phyloP scores from a whole-genome alignment of 2,888 invertebrate species.

The Pammene fasciana region DNA sequence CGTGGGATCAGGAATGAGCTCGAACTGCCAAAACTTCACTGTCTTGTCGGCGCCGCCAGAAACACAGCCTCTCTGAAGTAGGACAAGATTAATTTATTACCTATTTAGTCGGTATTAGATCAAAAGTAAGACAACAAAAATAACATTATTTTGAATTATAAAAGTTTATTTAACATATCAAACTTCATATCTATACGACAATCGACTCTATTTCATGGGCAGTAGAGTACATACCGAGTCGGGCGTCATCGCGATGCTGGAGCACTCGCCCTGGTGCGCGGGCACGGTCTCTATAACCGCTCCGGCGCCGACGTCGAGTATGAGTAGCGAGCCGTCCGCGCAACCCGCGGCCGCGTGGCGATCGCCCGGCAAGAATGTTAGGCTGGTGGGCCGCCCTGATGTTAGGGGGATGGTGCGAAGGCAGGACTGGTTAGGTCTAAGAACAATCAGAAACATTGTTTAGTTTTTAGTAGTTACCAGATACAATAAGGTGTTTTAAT shows the following conservation, averaged over 20 bases:
- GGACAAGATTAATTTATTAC: neutral
- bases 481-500: too few species aligned
- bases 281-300: slow-evolving; percentile 90
- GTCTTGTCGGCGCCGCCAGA: slow-evolving; percentile 95
- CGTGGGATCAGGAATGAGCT: slow-evolving; percentile 88
- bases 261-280: slow-evolving; percentile 92
- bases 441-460: neutral
- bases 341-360: slow-evolving; percentile 94
- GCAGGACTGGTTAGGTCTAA: slow-evolving; percentile 84
- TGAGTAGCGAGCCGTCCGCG: slow-evolving; percentile 91
- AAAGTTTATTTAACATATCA: too few species aligned
- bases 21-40: slow-evolving; percentile 97
- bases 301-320: slow-evolving; percentile 93
- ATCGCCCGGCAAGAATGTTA: slow-evolving; percentile 94
- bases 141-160: too few species aligned
- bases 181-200: too few species aligned
- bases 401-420: slow-evolving; percentile 86
- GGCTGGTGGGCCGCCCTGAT: slow-evolving; percentile 86
- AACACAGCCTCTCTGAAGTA: slow-evolving; percentile 87
- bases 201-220: too few species aligned
- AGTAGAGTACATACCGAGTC: slow-evolving; percentile 85
- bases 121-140: too few species aligned
- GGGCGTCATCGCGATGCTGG: slow-evolving; percentile 90
- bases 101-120: too few species aligned
- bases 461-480: neutral